Conservation (phyloP, 2,888 invertebrate genomes). For the Aphodius sticticus region DNA sequence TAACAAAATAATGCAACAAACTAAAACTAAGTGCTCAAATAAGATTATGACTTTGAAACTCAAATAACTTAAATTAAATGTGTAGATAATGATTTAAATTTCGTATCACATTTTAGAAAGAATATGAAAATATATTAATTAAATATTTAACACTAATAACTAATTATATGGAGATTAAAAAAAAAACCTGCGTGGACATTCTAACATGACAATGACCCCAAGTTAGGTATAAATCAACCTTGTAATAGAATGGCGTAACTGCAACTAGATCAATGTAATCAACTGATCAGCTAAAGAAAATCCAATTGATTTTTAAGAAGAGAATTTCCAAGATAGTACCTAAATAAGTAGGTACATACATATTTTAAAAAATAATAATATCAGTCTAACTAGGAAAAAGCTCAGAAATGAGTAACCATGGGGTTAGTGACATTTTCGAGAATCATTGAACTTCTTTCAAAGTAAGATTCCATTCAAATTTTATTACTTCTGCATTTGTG, state of each 20-base stretch:
- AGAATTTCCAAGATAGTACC: too few relatives aligned
- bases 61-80: too few relatives aligned
- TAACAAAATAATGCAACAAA: too few relatives aligned
- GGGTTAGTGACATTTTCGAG: not conserved
- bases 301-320: too few relatives aligned
- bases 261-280: not conserved
- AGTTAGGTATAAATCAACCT: not conserved
- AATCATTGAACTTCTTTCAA: not conserved
- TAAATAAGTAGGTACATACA: too few relatives aligned
- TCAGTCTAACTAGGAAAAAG: too few relatives aligned
- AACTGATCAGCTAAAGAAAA: not conserved
- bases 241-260: not conserved
- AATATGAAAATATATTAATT: not conserved
- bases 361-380: too few relatives aligned
- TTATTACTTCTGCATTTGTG: not conserved
- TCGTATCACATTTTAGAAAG: too few relatives aligned
- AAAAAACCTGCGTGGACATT: not conserved
- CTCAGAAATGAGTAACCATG: too few relatives aligned
- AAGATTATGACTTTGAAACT: too few relatives aligned
- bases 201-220: not conserved
- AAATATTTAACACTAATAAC: not conserved
- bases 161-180: not conserved
- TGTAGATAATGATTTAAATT: too few relatives aligned
- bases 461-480: not conserved
- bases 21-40: too few relatives aligned